phyloP scores from a whole-genome alignment of 1,140 invertebrate species.

The Copidosoma floridanum region DNA sequence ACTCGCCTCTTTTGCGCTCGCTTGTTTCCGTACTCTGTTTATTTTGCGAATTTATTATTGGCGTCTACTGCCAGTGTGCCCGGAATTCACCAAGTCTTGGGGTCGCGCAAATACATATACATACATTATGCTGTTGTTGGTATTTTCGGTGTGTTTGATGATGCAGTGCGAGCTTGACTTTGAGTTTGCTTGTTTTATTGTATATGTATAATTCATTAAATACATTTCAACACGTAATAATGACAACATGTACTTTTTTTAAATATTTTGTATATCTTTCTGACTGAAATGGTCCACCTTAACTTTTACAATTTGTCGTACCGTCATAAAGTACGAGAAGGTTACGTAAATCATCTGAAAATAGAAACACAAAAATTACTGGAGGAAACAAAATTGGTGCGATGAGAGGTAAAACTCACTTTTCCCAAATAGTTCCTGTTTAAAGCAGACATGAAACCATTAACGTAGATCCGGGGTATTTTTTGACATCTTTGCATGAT shows the following conservation, averaged over 20 bases:
- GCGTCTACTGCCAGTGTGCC: slow-evolving; percentile 2
- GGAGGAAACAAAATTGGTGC: neutral
- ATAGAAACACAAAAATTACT: neutral
- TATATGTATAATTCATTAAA: too few relatives aligned
- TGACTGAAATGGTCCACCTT: too few relatives aligned
- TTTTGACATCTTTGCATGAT: slow-evolving; percentile 8
- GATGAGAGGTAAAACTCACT: neutral
- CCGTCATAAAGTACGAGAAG: neutral
- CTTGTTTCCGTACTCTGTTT: slow-evolving; percentile 31
- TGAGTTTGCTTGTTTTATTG: too few relatives aligned
- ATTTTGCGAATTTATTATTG: slow-evolving; percentile 48
- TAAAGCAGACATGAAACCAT: slow-evolving; percentile 3
- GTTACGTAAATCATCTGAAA: neutral
- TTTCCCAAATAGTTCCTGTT: neutral
- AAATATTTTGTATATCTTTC: too few relatives aligned
- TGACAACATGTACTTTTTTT: too few relatives aligned
- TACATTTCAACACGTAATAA: too few relatives aligned
- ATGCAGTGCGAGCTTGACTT: too few relatives aligned
- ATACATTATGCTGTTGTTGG: too few relatives aligned
- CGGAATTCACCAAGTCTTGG: too few relatives aligned
- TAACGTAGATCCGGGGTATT: neutral
- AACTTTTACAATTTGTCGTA: neutral
- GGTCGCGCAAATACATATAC: too few relatives aligned
- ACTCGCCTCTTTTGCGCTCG: neutral
- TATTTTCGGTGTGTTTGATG: too few relatives aligned